Conservation (phyloP, 2,113 vertebrate genomes). For the Carlito syrichta region DNA sequence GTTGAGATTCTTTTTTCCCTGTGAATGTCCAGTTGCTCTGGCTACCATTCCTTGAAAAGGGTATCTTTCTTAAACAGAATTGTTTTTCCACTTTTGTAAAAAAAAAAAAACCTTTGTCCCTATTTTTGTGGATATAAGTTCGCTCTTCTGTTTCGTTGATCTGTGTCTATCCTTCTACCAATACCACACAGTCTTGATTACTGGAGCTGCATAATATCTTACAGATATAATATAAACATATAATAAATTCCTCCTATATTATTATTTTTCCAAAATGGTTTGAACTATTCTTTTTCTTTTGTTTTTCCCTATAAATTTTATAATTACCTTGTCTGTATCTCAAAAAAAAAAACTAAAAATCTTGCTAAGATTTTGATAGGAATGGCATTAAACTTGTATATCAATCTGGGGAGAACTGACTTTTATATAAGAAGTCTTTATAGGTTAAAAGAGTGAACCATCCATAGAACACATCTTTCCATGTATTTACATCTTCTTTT, state of each 20-base stretch:
- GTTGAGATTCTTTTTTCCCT: not conserved
- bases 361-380: not conserved
- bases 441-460: not conserved
- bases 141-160: not conserved
- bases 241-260: not conserved
- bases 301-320: not conserved
- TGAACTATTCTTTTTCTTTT: not conserved
- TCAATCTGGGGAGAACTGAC: not conserved
- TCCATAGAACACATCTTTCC: too few relatives aligned
- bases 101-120: not conserved
- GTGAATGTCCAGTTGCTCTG: not conserved
- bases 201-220: not conserved
- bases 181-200: not conserved
- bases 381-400: not conserved
- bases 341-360: not conserved
- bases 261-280: not conserved
- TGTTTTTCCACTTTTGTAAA: not conserved
- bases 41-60: not conserved
- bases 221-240: not conserved
- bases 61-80: not conserved
- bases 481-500: not conserved
- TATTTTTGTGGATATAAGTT: not conserved
- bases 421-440: not conserved
- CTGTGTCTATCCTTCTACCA: not conserved
- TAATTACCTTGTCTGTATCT: not conserved